phyloP scores from a whole-genome alignment of 2,797 vertebrate genomes.

The Loriculus beryllinus region DNA sequence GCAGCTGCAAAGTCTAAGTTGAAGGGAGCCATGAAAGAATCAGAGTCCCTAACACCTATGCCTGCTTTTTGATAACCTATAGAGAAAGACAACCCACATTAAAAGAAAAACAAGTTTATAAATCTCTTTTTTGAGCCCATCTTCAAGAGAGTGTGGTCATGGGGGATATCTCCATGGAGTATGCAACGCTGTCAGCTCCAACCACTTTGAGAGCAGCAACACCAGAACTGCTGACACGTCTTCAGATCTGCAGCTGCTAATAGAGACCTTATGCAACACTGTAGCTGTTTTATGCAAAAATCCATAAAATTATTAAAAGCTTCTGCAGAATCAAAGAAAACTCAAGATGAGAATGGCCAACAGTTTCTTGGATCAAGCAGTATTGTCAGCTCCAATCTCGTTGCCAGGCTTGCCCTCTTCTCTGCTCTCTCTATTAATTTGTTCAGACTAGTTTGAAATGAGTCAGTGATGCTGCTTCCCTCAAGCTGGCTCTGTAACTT shows the following conservation, averaged over 20 bases:
- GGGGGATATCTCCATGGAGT: neutral
- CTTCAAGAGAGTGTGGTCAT: neutral
- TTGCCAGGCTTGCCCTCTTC: constrained; percentile 30
- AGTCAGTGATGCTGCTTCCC: constrained; percentile 34
- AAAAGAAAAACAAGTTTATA: neutral
- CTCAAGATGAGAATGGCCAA: constrained; percentile 39
- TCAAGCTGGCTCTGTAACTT: neutral
- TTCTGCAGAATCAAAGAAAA: constrained; percentile 62
- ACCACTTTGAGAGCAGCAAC: neutral
- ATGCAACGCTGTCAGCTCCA: neutral
- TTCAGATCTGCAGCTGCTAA: constrained; percentile 31
- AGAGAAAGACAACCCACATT: neutral
- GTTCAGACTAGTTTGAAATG: constrained; percentile 47
- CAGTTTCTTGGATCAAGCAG: constrained; percentile 45
- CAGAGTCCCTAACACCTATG: neutral
- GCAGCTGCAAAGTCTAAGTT: neutral
- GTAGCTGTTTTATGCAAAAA: constrained; percentile 48
- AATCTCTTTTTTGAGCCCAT: neutral
- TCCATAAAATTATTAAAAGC: constrained; percentile 63
- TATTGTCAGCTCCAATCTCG: neutral
- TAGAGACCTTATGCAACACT: constrained; percentile 43
- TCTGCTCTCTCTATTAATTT: constrained; percentile 50
- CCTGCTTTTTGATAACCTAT: neutral
- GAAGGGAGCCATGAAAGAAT: neutral
- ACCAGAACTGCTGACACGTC: neutral